phyloP scores from a whole-genome alignment of 2,888 invertebrate species.

The Noctua janthe region DNA sequence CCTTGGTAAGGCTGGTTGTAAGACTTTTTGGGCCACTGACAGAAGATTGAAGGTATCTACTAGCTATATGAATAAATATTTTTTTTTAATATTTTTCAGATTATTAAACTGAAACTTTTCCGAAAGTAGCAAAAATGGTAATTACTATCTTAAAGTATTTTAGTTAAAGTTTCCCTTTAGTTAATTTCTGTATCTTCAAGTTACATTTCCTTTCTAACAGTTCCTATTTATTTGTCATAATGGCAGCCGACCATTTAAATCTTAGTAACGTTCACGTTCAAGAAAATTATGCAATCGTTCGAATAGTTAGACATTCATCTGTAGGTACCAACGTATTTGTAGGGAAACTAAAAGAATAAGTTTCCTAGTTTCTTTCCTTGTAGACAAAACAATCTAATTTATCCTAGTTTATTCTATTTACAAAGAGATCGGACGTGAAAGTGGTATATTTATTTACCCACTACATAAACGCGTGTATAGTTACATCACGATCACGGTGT shows the following conservation, averaged over 20 bases:
- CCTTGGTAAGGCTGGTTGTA: no score
- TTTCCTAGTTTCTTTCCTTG: slow-evolving; percentile 45
- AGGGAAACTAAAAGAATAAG: slow-evolving; percentile 51
- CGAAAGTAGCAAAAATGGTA: no score
- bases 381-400: slow-evolving; percentile 53
- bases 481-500: background rate
- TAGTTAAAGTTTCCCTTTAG: background rate
- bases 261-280: slow-evolving; percentile 32
- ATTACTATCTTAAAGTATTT: slow-evolving; percentile 1
- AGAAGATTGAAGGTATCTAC: no score
- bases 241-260: slow-evolving; percentile 47
- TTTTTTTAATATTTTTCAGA: no score
- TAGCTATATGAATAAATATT: no score
- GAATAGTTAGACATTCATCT: slow-evolving; percentile 42
- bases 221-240: slow-evolving; percentile 58
- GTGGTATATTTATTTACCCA: slow-evolving; percentile 32
- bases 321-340: slow-evolving; percentile 11
- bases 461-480: background rate
- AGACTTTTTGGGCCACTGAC: no score
- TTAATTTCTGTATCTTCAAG: slow-evolving; percentile 40
- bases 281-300: slow-evolving; percentile 52
- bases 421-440: slow-evolving; percentile 41
- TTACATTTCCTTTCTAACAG: slow-evolving; percentile 34
- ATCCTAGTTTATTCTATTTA: slow-evolving; percentile 43
- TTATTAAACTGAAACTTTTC: no score